These are phyloP conservation scores for Puntigrus tetrazona DNA, from an alignment of 2,113 vertebrate species.

Conservation along the genomic window DNA sequence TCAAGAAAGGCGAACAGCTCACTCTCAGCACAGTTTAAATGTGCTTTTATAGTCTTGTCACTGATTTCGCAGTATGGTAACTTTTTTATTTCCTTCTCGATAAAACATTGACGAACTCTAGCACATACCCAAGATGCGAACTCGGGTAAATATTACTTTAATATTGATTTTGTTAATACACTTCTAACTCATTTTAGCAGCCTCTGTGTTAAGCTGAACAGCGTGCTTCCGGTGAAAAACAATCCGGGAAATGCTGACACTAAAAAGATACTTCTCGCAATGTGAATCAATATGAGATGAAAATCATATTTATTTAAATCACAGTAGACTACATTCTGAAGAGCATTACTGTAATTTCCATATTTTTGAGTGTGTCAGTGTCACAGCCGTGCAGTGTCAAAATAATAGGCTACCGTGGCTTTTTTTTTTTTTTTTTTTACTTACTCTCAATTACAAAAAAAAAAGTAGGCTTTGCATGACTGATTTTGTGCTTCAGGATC, in stretches of 20 bases:
- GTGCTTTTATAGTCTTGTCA: background rate
- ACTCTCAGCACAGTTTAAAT: background rate
- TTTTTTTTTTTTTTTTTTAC: no score
- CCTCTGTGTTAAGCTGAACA: background rate
- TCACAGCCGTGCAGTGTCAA: no score
- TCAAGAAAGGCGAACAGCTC: background rate
- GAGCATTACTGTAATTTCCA: no score
- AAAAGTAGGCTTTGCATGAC: no score
- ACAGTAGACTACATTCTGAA: no score
- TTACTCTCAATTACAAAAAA: no score
- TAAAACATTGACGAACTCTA: no score
- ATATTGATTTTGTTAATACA: background rate
- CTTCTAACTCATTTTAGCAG: background rate
- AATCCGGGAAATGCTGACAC: background rate
- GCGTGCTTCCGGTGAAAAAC: background rate
- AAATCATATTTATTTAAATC: no score
- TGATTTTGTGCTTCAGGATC: no score
- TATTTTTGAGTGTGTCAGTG: no score
- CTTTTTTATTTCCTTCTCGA: background rate
- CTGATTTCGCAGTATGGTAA: background rate
- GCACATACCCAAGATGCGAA: background rate
- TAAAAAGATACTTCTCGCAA: background rate
- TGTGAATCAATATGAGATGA: background rate
- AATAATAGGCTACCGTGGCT: no score
- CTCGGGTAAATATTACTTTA: background rate